Base-by-base conservation (phyloP, 2,797 vertebrate genomes). In the Paedocypris micromegethes region DNA sequence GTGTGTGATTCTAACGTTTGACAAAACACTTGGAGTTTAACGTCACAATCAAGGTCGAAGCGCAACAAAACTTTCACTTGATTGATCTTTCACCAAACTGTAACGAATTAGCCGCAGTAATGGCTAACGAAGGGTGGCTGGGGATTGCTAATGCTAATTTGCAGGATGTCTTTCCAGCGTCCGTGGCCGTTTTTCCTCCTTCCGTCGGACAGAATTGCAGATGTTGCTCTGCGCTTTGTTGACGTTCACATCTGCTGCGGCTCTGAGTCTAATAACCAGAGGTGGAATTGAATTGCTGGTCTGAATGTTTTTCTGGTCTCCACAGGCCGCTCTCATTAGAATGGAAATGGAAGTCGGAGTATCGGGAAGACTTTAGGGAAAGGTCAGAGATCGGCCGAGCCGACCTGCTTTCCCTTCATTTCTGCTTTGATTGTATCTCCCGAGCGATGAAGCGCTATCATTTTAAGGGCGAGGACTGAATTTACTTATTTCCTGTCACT, bases 241-340 rank as follows among this genome's bases (percentile, higher is more conserved):
- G 67, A 9, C 49, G 7, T 37, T 9, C 56, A 66, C 74, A 72
- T 70, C 68, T 77, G 75, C 57, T 41, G 52, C 44, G 51, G 49
- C 70, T 72, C 49, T 41, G 59, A 75, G 66, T 70, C 67, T 77
- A 72, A 79, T 76, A 75, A 64, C 66, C 70, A 59, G 40, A 57
- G 72, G 56, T 64, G 63, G 59, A 76, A 70, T 62, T 47, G 37
- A 73, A 76, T 75, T 77, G 68, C 55, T 40, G 58, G 7, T 52
- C 56, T 63, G 65, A 59, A 58, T 53, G 38, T 3, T 3, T 64
- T 49, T 55, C 55, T n/a, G 5, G 37, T 58, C 40, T 46, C 41
- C 61, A 43, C 23, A 38, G 49, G 64, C 9, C 40, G 57, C 57
- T 62, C 70, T 72, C 55, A 75, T 78, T 76, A 78, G 49, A 61